Evolutionary conservation across 2,888 invertebrate genomes (phyloP).

Genomic region (Tenthredo mesomela): DNA sequence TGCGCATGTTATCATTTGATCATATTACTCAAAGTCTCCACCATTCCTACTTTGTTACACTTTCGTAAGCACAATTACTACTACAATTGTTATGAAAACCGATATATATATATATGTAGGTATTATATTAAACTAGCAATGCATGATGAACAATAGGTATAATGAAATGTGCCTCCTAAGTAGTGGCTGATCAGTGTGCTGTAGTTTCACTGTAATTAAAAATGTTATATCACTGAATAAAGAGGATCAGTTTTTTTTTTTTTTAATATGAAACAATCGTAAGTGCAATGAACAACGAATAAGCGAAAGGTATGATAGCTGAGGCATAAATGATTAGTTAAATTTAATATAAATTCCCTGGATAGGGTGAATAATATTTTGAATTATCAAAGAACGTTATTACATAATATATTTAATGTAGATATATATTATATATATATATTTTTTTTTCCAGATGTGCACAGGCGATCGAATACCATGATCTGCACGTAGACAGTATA

Average conservation of each 20-base stretch:
- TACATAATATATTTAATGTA: background rate
- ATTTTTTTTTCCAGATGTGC: background rate
- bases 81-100: slow-evolving; percentile 31
- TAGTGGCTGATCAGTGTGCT: slow-evolving; percentile 76
- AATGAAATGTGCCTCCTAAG: slow-evolving; percentile 74
- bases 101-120: background rate
- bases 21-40: background rate
- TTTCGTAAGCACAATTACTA: slow-evolving; percentile 34
- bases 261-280: background rate
- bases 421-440: background rate
- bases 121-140: slow-evolving; percentile 46
- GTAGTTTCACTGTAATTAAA: slow-evolving; percentile 76
- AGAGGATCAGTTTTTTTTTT: slow-evolving; percentile 52
- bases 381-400: background rate
- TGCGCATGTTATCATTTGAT: background rate
- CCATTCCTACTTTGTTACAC: background rate
- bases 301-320: slow-evolving; percentile 43
- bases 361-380: background rate
- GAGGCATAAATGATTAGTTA: slow-evolving; percentile 23
- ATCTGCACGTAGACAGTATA: slow-evolving; percentile 26
- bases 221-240: slow-evolving; percentile 69
- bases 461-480: background rate
- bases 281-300: slow-evolving; percentile 50
- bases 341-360: slow-evolving; percentile 6
- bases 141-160: slow-evolving; percentile 68